Conservation (phyloP, 2,888 invertebrate species). For the Stomorhina lunata region DNA sequence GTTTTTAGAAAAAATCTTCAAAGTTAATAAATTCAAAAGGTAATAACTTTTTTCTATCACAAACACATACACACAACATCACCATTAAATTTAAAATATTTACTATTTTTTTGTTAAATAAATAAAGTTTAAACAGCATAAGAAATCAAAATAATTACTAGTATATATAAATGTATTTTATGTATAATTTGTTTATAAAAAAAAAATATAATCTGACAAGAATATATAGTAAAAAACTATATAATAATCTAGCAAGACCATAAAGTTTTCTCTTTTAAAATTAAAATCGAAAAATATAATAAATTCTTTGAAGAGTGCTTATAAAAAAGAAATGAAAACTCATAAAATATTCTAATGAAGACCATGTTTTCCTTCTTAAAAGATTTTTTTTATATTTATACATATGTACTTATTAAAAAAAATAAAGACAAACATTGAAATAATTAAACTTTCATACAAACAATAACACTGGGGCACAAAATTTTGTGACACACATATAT, state of each 20-base stretch:
- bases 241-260: background rate
- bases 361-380: slow-evolving; percentile 51
- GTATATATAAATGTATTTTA: slow-evolving; percentile 11
- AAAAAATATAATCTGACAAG: background rate
- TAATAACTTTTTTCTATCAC: background rate
- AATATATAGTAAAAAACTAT: background rate
- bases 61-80: background rate
- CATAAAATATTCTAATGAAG: slow-evolving; percentile 36
- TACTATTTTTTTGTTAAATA: background rate
- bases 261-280: background rate
- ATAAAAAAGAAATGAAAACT: slow-evolving; percentile 5
- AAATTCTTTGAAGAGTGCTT: slow-evolving; percentile 36
- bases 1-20: too few species aligned
- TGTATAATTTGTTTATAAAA: slow-evolving; percentile 24
- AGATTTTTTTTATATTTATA: slow-evolving; percentile 9
- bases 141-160: background rate
- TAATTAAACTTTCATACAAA: slow-evolving; percentile 8
- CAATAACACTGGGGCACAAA: too few species aligned
- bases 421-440: slow-evolving; percentile 4
- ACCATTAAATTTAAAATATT: background rate
- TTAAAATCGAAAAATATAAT: background rate
- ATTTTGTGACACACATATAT: too few species aligned
- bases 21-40: too few species aligned
- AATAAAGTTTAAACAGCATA: background rate
- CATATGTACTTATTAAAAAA: slow-evolving; percentile 59